A percentile compares a stretch with the other conserved stretches of the same genome.
Evolutionary conservation across 2,113 vertebrate species (phyloP).

Genomic region (Meles meles): DNA sequence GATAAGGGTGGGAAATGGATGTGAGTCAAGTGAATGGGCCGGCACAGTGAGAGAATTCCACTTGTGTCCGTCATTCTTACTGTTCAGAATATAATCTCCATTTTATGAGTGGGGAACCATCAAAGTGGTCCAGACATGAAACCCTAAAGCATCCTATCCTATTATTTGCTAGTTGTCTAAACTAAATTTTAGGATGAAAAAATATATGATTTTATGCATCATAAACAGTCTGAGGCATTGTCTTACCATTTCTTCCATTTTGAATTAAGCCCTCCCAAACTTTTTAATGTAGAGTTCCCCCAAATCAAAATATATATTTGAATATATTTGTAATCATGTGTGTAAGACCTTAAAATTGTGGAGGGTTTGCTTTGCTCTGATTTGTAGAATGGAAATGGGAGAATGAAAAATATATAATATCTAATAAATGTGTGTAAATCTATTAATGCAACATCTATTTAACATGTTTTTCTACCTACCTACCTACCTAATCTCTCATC

Average conservation of each 20-base stretch:
- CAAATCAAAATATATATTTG: not conserved
- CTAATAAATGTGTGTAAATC: not conserved
- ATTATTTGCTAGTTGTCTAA: slow-evolving; percentile 17
- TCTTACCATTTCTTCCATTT: not conserved
- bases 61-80: not conserved
- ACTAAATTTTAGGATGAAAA: not conserved
- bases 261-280: not conserved
- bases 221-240: not conserved
- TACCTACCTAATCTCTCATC: not conserved
- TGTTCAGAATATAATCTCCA: not conserved
- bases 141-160: not conserved
- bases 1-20: not conserved
- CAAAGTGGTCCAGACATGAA: not conserved
- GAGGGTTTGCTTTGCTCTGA: slow-evolving; percentile 45
- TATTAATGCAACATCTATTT: not conserved
- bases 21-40: not conserved
- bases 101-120: not conserved
- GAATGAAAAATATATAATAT: not conserved
- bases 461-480: not conserved
- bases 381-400: not conserved
- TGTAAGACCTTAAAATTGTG: not conserved
- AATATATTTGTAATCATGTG: not conserved
- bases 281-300: not conserved
- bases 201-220: not conserved
- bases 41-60: not conserved